Percentiles rank a stretch among this genome's conserved stretches.
These are phyloP conservation scores for Thumatha senex DNA, from an alignment of 2,888 invertebrate species.

Conservation along the genomic window DNA sequence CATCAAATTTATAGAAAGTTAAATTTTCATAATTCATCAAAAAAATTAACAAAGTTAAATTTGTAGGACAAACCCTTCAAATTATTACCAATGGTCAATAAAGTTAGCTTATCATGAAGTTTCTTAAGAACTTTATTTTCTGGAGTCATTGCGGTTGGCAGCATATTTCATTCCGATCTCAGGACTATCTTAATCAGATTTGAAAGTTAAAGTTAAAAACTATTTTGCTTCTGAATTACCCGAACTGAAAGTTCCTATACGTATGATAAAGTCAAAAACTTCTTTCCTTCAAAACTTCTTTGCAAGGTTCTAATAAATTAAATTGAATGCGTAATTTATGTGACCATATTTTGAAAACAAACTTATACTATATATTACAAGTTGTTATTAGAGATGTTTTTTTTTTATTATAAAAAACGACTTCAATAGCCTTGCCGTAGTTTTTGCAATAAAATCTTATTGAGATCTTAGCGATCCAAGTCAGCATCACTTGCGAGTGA, in stretches of 20 bases:
- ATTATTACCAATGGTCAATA: neutral
- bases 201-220: neutral
- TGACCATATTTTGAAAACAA: no score
- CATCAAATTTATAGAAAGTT: no score
- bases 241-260: neutral
- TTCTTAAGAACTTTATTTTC: neutral
- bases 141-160: neutral
- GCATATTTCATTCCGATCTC: neutral
- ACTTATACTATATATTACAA: neutral
- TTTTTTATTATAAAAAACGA: no score
- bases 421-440: no score
- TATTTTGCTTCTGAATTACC: neutral
- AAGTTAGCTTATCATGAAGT: neutral
- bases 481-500: no score
- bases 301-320: neutral
- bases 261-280: slow-evolving; percentile 5
- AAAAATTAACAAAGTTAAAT: no score
- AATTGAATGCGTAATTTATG: neutral
- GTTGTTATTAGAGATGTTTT: no score
- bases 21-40: no score
- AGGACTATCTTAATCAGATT: neutral
- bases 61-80: no score
- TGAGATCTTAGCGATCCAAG: no score
- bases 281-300: neutral
- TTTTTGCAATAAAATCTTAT: no score